These are phyloP conservation scores for Luperina nickerlii DNA, from an alignment of 2,888 invertebrate species.

Conservation along the genomic window DNA sequence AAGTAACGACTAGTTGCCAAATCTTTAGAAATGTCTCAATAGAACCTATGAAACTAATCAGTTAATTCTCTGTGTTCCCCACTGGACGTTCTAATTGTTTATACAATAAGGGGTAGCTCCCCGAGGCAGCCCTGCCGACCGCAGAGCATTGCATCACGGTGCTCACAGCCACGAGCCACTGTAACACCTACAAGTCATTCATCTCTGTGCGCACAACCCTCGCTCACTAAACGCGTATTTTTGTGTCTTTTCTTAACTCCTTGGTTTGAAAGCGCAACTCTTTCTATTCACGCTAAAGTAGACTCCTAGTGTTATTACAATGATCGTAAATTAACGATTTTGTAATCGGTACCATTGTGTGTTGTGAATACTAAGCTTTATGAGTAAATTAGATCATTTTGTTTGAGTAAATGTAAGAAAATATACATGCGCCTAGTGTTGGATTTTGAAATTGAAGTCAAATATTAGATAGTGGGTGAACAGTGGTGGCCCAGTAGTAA, in stretches of 20 bases:
- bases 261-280: constrained; percentile 38
- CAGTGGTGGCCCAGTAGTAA: no score
- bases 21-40: neutral
- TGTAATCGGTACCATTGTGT: neutral
- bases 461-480: neutral
- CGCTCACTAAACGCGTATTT: constrained; percentile 31
- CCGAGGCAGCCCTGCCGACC: constrained; percentile 50
- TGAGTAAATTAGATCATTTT: neutral
- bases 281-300: constrained; percentile 9
- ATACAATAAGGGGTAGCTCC: neutral
- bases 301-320: constrained; percentile 30
- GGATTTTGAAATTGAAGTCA: neutral
- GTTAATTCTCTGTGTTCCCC: neutral
- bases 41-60: neutral
- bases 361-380: neutral
- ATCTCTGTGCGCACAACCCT: constrained; percentile 54
- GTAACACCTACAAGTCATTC: constrained; percentile 48
- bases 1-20: no score
- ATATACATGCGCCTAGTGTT: neutral
- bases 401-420: neutral
- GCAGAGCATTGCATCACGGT: constrained; percentile 60
- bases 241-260: constrained; percentile 18
- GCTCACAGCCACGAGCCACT: constrained; percentile 34
- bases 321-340: constrained; percentile 9
- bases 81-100: neutral